Evolutionary conservation across 2,888 invertebrate species (phyloP), one percentile per base, ranked within the genome.

Genomic region (Ophion costatus): DNA sequence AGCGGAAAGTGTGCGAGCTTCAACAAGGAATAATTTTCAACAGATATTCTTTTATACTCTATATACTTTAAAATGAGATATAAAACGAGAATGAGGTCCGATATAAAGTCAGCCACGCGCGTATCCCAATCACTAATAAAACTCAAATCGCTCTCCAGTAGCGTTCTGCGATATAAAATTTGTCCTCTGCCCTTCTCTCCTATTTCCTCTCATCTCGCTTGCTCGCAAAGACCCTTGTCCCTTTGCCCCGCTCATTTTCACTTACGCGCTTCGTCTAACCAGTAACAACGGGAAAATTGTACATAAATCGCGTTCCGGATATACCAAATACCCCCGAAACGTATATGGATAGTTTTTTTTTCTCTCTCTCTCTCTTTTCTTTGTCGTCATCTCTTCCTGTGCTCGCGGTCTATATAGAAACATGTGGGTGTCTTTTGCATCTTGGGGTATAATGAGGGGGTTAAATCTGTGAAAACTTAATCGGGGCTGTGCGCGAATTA

Each of bases 401-500:
- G 74, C 70, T 77, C 84, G 17, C 17, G 84, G 82, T 79, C 78
- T 24, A 74, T 78, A 79, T 86, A 81, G 70, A 83, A 81, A 86
- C 80, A 83, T 80, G 84, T 83, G 79, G 78, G 74, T 78, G 61
- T 20, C 33, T 80, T 70, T 77, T 82, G 70, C 78, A 80, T 80
- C 80, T 75, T 66, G 77, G 77, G 80, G 42, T 83, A 70, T 45
- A 5, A 74, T 82, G 85, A 84, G 87, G 87, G 87, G 87, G 88
- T 90, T 90, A 91, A 92, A 92, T 92, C 91, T 92, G 93, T 92
- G 86, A 91, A 78, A 93, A 93, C 92, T 92, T 92, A 92, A 93
- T 92, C 91, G 92, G 91, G 92, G 90, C 89, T 89, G 90, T 88
- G 90, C 90, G 87, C 87, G 89, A 89, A 88, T 86, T 88, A 89